These are phyloP conservation scores for Salminus brasiliensis DNA, from an alignment of 2,113 vertebrate species.

Conservation along the genomic window DNA sequence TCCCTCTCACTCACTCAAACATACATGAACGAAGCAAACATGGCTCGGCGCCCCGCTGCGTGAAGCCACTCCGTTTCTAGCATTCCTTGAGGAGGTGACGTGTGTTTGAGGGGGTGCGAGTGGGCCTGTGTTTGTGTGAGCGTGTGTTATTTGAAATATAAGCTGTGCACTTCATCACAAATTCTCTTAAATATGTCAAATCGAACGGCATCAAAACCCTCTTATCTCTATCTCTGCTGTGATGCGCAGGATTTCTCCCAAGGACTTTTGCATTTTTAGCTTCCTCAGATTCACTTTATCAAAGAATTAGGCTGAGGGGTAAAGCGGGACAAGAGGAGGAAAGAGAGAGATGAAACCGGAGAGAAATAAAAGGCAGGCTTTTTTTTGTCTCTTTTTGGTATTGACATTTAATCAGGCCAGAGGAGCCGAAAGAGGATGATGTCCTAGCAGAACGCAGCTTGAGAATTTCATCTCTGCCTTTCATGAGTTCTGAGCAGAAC, in stretches of 20 bases:
- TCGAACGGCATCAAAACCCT: background rate
- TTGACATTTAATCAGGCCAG: constrained; percentile 80
- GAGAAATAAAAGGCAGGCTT: constrained; percentile 62
- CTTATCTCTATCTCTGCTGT: constrained; percentile 7
- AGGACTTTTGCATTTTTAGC: constrained; percentile 46
- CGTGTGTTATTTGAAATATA: background rate
- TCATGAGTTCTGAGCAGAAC: constrained; percentile 13
- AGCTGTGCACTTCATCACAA: background rate
- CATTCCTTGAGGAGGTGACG: no score
- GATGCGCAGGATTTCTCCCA: background rate
- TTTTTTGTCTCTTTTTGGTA: constrained; percentile 61
- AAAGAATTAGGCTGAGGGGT: constrained; percentile 34
- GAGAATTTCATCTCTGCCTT: constrained; percentile 47
- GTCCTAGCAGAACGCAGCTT: constrained; percentile 71
- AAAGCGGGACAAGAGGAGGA: background rate
- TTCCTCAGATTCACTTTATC: constrained; percentile 57
- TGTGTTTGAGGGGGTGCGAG: constrained; percentile 53
- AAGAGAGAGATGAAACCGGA: background rate
- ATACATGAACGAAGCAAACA: background rate
- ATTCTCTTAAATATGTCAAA: constrained; percentile 5
- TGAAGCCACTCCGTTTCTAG: background rate
- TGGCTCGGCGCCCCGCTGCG: background rate
- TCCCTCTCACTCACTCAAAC: constrained; percentile 32
- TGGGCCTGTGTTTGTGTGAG: background rate
- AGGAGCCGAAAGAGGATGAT: constrained; percentile 69